Percentiles rank a stretch among this genome's conserved stretches.
phyloP scores from a whole-genome alignment of 2,888 invertebrate species.

The Tiliacea aurago region DNA sequence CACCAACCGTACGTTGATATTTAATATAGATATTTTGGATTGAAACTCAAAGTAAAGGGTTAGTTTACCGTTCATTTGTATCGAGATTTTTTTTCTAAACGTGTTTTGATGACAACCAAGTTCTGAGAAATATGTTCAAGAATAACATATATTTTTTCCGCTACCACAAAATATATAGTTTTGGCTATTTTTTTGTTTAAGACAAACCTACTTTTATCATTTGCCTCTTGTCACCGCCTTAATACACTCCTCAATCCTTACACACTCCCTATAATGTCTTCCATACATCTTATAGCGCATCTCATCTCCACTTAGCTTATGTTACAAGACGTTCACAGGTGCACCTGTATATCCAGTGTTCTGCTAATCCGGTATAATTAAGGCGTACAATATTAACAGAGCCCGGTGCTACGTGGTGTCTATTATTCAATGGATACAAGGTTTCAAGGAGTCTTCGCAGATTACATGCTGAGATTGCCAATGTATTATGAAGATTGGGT shows the following conservation, averaged over 20 bases:
- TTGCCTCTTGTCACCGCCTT: too few species aligned
- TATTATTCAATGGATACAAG: conserved; percentile 76
- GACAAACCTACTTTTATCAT: too few species aligned
- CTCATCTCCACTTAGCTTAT: conserved; percentile 52
- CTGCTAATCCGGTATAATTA: conserved; percentile 67
- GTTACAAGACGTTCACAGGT: conserved; percentile 64
- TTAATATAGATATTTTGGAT: too few species aligned
- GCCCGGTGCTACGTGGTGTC: conserved; percentile 64
- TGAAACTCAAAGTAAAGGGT: too few species aligned
- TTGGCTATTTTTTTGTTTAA: too few species aligned
- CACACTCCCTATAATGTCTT: not conserved
- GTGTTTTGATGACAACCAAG: too few species aligned
- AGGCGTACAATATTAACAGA: conserved; percentile 66
- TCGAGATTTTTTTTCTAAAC: too few species aligned
- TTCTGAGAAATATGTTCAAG: too few species aligned
- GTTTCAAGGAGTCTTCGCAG: conserved; percentile 51
- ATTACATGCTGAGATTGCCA: conserved; percentile 70
- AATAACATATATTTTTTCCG: too few species aligned
- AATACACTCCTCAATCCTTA: not conserved
- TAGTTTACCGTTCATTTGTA: too few species aligned
- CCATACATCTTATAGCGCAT: conserved; percentile 29
- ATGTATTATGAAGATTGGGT: conserved; percentile 63
- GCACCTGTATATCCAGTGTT: conserved; percentile 41
- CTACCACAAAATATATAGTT: too few species aligned
- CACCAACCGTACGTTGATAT: too few species aligned